Evolutionary conservation across 2,113 vertebrate species (phyloP).

Genomic region (Callospermophilus lateralis): DNA sequence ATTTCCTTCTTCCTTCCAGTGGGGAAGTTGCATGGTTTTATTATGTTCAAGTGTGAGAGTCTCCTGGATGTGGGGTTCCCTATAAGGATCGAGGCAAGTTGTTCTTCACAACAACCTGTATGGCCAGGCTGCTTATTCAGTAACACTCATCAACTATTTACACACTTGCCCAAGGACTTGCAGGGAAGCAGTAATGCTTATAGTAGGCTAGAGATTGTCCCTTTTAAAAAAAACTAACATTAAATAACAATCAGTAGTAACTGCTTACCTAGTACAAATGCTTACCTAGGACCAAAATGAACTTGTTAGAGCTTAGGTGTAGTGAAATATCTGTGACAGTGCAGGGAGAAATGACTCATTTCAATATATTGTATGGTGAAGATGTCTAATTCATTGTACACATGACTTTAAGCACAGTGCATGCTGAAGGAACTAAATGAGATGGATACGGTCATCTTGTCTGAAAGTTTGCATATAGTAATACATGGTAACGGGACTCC

Average conservation of each 20-base stretch:
- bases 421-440: background rate
- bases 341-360: too few relatives aligned
- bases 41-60: background rate
- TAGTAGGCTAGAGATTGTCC: too few relatives aligned
- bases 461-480: background rate
- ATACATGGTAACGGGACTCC: background rate
- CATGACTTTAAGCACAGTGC: background rate
- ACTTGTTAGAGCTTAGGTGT: too few relatives aligned
- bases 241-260: background rate
- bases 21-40: background rate
- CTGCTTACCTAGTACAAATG: background rate
- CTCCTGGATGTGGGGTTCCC: background rate
- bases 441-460: background rate
- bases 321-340: too few relatives aligned
- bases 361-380: too few relatives aligned
- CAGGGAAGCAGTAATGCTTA: too few relatives aligned
- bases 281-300: background rate
- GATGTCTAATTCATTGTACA: too few relatives aligned
- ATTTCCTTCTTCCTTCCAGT: background rate
- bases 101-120: background rate
- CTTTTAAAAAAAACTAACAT: background rate
- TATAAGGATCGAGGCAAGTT: background rate
- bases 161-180: background rate
- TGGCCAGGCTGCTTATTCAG: background rate
- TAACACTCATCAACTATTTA: background rate